phyloP scores from a whole-genome alignment of 2,888 invertebrate species.

The Trilocha varians region DNA sequence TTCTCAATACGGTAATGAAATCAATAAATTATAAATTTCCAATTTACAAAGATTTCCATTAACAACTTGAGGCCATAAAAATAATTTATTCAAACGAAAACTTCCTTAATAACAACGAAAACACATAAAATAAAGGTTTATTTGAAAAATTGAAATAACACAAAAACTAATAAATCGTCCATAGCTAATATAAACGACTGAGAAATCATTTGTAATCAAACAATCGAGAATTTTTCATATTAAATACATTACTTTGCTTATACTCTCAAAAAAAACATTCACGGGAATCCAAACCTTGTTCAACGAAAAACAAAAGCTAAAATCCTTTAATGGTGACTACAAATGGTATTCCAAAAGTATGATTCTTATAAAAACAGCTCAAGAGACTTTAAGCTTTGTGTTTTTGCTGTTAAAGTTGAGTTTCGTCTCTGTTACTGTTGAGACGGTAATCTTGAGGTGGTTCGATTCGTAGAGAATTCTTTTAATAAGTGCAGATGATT shows the following conservation, averaged over 20 bases:
- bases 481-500: slow-evolving; percentile 69
- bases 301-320: neutral
- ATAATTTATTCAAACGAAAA: neutral
- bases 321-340: neutral
- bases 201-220: slow-evolving; percentile 20
- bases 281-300: neutral
- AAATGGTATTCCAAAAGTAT: neutral
- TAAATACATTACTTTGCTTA: slow-evolving; percentile 39
- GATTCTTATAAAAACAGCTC: neutral
- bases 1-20: too few species aligned
- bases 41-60: neutral
- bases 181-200: slow-evolving; percentile 41
- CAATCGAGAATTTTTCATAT: slow-evolving; percentile 25
- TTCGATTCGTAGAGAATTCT: slow-evolving; percentile 62
- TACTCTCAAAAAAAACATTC: neutral
- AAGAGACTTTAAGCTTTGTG: neutral
- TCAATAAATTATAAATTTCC: neutral
- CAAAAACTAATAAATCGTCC: slow-evolving; percentile 26
- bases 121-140: neutral
- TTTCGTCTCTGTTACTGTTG: neutral
- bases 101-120: neutral
- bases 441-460: slow-evolving; percentile 12
- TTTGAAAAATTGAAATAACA: neutral
- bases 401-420: neutral
- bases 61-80: neutral